phyloP scores from a whole-genome alignment of 1,140 invertebrate species.

The Trypoxylus dichotomus region DNA sequence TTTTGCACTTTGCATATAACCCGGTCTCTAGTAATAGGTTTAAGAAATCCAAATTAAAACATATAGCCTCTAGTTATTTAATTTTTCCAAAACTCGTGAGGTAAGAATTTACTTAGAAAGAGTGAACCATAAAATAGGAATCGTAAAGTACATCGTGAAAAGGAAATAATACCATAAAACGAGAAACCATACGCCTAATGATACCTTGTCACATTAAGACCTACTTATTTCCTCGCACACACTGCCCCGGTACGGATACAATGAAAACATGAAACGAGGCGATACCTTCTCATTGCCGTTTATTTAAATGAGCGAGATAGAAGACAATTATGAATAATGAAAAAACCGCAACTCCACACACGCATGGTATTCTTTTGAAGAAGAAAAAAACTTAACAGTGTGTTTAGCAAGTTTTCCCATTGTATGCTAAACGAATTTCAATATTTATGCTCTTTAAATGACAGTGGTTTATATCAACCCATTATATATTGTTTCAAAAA shows the following conservation, averaged over 20 bases:
- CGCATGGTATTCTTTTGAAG: slow-evolving; percentile 1
- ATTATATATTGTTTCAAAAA: slow-evolving; percentile 25
- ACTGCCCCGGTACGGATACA: not conserved
- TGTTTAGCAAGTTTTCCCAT: slow-evolving; percentile 21
- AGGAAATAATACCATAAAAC: too few species aligned
- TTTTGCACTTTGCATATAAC: too few species aligned
- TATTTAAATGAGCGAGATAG: slow-evolving; percentile 7
- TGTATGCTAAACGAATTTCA: slow-evolving; percentile 25
- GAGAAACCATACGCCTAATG: not conserved
- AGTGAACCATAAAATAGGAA: too few species aligned
- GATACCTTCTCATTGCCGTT: not conserved
- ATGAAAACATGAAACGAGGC: not conserved
- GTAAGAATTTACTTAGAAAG: too few species aligned
- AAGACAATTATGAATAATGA: not conserved
- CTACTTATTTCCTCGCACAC: not conserved
- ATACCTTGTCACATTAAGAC: slow-evolving; percentile 5
- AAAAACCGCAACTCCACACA: slow-evolving; percentile 2
- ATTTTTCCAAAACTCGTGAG: too few species aligned
- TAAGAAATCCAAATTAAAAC: too few species aligned
- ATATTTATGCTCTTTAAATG: slow-evolving; percentile 18
- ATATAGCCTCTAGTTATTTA: too few species aligned
- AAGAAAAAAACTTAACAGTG: slow-evolving; percentile 4
- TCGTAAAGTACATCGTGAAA: too few species aligned
- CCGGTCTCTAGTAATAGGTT: too few species aligned
- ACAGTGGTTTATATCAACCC: slow-evolving; percentile 13